phyloP scores from a whole-genome alignment of 2,888 invertebrate genomes.

The Beris chalybata region DNA sequence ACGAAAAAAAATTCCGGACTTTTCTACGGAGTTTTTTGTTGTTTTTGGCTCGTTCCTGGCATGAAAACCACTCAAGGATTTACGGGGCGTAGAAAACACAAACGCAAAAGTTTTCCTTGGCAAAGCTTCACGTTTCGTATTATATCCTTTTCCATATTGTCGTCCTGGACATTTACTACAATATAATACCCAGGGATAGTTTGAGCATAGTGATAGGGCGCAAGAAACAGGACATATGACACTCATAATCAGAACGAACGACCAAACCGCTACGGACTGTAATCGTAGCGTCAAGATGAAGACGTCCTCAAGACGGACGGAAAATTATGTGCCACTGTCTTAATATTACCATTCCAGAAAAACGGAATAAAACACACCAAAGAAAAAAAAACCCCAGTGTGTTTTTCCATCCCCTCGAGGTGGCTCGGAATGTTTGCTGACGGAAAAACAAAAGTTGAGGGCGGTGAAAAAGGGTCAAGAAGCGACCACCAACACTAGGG shows the following conservation, averaged over 20 bases:
- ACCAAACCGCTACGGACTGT: neutral
- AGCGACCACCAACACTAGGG: conserved; percentile 7
- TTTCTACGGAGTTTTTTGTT: neutral
- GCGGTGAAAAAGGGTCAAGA: conserved; percentile 27
- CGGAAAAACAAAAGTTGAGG: conserved; percentile 12
- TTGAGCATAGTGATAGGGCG: conserved; percentile 3
- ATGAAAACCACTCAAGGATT: conserved; percentile 13
- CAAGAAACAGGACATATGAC: conserved; percentile 25
- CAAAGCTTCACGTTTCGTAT: conserved; percentile 8
- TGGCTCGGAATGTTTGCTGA: neutral
- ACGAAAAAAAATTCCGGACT: too few species aligned
- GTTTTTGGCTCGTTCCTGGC: neutral
- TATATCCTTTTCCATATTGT: neutral
- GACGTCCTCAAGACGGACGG: conserved; percentile 17
- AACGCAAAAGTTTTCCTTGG: neutral
- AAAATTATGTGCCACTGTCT: conserved; percentile 25
- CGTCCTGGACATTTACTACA: too few species aligned
- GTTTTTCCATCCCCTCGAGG: neutral
- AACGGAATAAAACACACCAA: neutral
- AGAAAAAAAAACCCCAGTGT: neutral
- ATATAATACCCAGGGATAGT: neutral
- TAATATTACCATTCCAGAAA: neutral
- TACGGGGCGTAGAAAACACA: conserved; percentile 1
- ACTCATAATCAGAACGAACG: conserved; percentile 29
- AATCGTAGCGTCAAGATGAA: neutral